Percentiles rank a stretch among this genome's conserved stretches.
Conservation (phyloP, 2,797 vertebrate species). For the Myotis findleyi region DNA sequence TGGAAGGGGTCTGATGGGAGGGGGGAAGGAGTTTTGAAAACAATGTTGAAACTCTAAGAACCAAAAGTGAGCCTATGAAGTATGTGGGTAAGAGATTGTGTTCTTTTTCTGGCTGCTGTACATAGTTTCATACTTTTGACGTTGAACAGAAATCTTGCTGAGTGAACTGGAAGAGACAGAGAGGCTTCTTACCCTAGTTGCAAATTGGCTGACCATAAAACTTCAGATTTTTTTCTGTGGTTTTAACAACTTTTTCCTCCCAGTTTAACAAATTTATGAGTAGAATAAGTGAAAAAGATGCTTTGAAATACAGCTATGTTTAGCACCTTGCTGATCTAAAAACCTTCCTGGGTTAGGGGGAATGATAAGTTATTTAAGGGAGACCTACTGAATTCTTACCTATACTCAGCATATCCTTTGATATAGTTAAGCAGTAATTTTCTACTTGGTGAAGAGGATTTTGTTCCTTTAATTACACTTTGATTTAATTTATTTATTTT, state of each 20-base stretch:
- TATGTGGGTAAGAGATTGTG: neutral
- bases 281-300: neutral
- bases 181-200: neutral
- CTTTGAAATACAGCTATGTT: constrained; percentile 48
- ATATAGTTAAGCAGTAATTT: constrained; percentile 50
- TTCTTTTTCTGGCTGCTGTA: neutral
- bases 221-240: constrained; percentile 19
- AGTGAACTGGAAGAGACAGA: constrained; percentile 13
- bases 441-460: neutral
- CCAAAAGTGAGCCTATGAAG: neutral
- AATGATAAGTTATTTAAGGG: constrained; percentile 14
- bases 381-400: neutral
- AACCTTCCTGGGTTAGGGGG: neutral
- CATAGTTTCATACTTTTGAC: constrained; percentile 10
- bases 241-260: neutral
- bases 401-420: constrained; percentile 14
- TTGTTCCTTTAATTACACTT: constrained; percentile 33
- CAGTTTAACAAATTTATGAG: neutral
- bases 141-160: constrained; percentile 12
- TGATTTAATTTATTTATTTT: constrained; percentile 10
- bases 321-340: constrained; percentile 5
- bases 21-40: constrained; percentile 31
- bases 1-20: neutral
- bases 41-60: neutral
- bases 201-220: neutral